phyloP scores from a whole-genome alignment of 2,113 vertebrate species.

The Synodontis membranacea region DNA sequence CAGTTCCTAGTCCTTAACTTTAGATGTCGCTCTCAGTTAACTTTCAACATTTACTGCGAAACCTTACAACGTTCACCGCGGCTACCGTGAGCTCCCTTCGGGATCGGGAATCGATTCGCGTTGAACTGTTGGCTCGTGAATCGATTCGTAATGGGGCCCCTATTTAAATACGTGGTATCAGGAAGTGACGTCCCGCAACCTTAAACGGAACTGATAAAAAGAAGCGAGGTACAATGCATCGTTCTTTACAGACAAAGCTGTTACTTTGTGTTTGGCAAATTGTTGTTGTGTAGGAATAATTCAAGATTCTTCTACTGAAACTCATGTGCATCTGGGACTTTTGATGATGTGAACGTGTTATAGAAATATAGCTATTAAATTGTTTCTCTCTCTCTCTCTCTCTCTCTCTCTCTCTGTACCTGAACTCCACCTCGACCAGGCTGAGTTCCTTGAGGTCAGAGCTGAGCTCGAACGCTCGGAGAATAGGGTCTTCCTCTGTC shows the following conservation, averaged over 20 bases:
- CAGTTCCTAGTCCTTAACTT: too few relatives aligned
- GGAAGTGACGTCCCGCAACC: background rate
- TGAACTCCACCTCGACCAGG: constrained; percentile 97
- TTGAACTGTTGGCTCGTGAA: too few relatives aligned
- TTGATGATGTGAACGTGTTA: too few relatives aligned
- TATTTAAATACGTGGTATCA: too few relatives aligned
- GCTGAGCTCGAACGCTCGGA: constrained; percentile 96
- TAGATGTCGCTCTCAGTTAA: too few relatives aligned
- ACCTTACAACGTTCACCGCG: too few relatives aligned
- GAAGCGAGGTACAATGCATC: background rate
- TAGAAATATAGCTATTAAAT: too few relatives aligned
- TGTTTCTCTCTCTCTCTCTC: constrained; percentile 1
- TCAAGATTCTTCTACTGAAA: background rate
- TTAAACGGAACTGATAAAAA: background rate
- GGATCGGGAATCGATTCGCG: too few relatives aligned
- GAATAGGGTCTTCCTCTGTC: constrained; percentile 96
- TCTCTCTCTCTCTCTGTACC: constrained; percentile 68
- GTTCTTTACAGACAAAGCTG: background rate
- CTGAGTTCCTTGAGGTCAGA: constrained; percentile 95
- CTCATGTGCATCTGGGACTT: background rate
- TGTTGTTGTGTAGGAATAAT: background rate
- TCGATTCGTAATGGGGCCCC: too few relatives aligned
- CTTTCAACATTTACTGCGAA: too few relatives aligned
- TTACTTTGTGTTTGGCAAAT: background rate
- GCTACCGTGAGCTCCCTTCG: too few relatives aligned